phyloP scores from a whole-genome alignment of 37 sponge, comb jelly and placozoan genomes.

The Beroe ovata region DNA sequence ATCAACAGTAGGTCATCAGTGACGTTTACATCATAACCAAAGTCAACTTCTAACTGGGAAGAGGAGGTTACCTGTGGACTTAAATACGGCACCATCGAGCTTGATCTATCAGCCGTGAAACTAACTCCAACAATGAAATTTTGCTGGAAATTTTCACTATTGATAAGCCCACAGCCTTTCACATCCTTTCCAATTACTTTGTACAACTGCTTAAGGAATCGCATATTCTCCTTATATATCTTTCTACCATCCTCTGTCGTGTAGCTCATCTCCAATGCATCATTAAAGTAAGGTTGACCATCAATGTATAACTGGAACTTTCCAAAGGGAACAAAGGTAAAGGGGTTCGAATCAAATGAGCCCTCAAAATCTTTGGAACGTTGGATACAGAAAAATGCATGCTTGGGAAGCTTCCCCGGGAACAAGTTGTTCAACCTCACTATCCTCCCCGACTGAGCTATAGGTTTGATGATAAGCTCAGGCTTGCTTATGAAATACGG shows the following conservation, averaged over 20 bases:
- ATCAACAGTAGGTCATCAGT: constrained; percentile 12
- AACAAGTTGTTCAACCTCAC: background rate
- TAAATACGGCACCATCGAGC: background rate
- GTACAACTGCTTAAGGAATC: background rate
- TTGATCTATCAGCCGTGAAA: background rate
- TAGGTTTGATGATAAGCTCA: background rate
- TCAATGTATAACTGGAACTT: constrained; percentile 1
- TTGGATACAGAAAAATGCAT: constrained; percentile 34
- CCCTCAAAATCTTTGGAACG: background rate
- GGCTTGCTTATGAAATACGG: constrained; percentile 8
- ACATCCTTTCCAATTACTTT: background rate
- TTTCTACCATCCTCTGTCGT: background rate
- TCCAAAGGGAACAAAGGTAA: constrained; percentile 9
- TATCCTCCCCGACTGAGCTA: background rate
- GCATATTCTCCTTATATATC: background rate
- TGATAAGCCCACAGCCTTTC: background rate
- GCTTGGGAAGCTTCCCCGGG: background rate
- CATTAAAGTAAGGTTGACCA: constrained; percentile 13
- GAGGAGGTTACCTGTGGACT: background rate
- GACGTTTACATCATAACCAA: constrained; percentile 16
- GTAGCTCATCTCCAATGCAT: background rate
- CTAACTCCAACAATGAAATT: constrained; percentile 17
- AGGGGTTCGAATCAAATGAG: background rate
- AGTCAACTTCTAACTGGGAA: background rate
- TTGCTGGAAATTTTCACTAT: constrained; percentile 20